Conservation (phyloP, 2,113 vertebrate species). For the Limanda limanda region DNA sequence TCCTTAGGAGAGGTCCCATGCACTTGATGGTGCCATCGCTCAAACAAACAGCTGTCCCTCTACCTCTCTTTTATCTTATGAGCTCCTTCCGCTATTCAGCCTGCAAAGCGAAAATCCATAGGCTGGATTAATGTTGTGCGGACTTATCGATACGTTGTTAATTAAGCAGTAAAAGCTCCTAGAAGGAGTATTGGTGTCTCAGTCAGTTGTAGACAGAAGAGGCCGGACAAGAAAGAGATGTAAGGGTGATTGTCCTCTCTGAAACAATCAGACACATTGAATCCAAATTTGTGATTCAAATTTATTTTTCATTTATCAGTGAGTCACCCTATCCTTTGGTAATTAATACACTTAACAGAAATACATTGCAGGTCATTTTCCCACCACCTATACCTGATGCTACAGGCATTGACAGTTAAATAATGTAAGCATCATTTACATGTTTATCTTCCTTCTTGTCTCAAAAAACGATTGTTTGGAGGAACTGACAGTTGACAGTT, state of each 20-base stretch:
- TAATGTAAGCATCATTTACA: not conserved
- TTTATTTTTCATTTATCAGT: not conserved
- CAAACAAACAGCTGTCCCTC: conserved; percentile 71
- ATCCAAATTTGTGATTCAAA: not conserved
- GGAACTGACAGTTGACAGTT: conserved; percentile 24
- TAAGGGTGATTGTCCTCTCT: not conserved
- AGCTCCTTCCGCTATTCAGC: conserved; percentile 53
- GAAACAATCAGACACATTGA: not conserved
- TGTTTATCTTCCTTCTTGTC: not conserved
- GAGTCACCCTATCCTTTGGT: not conserved
- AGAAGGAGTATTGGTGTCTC: conserved; percentile 40
- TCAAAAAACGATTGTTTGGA: not conserved
- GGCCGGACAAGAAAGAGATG: conserved; percentile 10
- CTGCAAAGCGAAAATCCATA: conserved; percentile 64
- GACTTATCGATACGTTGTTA: conserved; percentile 61
- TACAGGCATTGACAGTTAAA: not conserved
- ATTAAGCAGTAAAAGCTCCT: conserved; percentile 54
- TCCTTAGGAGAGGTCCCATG: conserved; percentile 64
- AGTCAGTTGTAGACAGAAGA: not conserved
- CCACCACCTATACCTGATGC: too few relatives aligned
- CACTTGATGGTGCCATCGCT: conserved; percentile 57
- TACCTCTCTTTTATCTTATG: conserved; percentile 48
- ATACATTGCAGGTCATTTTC: not conserved
- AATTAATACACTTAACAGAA: not conserved
- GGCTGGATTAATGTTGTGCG: conserved; percentile 64